Percentiles rank a stretch among this genome's conserved stretches.
Evolutionary conservation across 2,888 invertebrate genomes (phyloP).

Genomic region (Latheticus oryzae): DNA sequence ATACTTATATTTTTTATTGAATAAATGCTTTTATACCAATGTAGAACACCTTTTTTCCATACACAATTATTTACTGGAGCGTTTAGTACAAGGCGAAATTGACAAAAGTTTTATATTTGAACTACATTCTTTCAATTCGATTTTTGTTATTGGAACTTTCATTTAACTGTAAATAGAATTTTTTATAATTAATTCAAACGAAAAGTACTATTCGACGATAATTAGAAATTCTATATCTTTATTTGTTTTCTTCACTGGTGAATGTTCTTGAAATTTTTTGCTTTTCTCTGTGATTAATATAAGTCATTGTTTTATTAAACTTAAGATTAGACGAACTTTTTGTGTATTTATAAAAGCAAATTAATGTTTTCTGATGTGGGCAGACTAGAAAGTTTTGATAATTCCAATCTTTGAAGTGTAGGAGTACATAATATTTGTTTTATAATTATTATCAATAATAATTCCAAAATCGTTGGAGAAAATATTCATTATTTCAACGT

Average conservation of each 20-base stretch:
- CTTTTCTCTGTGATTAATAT: too few species aligned
- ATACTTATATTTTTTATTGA: constrained; percentile 13
- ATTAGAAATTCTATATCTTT: constrained; percentile 14
- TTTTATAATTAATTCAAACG: constrained; percentile 2
- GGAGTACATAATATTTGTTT: too few species aligned
- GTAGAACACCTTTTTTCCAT: constrained; percentile 7
- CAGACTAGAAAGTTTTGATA: too few species aligned
- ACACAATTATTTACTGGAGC: constrained; percentile 11
- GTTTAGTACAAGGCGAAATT: constrained; percentile 19
- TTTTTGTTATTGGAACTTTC: constrained; percentile 27
- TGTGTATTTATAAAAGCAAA: too few species aligned
- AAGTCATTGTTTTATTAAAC: too few species aligned
- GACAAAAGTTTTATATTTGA: constrained; percentile 21
- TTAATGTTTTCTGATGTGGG: too few species aligned
- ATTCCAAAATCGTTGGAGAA: too few species aligned
- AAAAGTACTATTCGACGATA: constrained; percentile 8
- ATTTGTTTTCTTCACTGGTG: constrained; percentile 8
- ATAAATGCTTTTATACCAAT: constrained; percentile 30
- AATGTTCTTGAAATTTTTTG: too few species aligned
- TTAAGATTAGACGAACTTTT: too few species aligned
- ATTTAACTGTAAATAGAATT: constrained; percentile 29
- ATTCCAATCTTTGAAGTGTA: too few species aligned
- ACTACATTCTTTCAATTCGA: constrained; percentile 19
- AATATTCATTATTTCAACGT: too few species aligned
- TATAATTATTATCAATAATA: too few species aligned